Percentiles rank a stretch among this genome's conserved stretches.
Evolutionary conservation across 2,797 vertebrate genomes (phyloP).

Genomic region (Myotis vivesi): DNA sequence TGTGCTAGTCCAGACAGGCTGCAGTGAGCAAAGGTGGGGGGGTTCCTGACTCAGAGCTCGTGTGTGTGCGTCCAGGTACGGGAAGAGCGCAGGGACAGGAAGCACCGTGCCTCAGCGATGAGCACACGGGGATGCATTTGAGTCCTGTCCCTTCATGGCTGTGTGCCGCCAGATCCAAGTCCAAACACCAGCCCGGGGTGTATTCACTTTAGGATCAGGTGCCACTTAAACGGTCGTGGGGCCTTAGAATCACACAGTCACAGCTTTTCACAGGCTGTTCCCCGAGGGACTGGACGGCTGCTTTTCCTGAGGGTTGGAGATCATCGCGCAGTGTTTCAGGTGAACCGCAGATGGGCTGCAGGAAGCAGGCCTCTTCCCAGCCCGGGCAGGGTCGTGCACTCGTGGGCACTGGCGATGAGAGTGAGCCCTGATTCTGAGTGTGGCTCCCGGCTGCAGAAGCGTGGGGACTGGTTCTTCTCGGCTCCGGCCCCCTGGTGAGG

Average conservation of each 20-base stretch:
- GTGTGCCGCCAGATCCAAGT: neutral
- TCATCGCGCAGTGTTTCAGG: neutral
- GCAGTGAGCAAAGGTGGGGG: neutral
- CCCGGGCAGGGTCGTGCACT: rapidly evolving
- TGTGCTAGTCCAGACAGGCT: neutral
- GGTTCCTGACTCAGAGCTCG: neutral
- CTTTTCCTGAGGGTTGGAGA: neutral
- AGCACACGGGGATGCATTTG: rapidly evolving
- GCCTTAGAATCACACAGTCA: neutral
- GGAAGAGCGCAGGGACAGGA: neutral
- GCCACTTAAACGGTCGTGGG: neutral
- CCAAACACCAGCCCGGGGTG: rapidly evolving
- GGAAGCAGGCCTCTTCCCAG: neutral
- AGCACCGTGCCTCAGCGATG: rapidly evolving
- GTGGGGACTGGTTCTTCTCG: neutral
- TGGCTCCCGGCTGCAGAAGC: rapidly evolving
- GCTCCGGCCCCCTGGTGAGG: neutral
- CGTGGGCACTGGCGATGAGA: too few relatives aligned
- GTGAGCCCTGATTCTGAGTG: neutral
- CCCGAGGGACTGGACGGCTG: neutral
- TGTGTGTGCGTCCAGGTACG: rapidly evolving
- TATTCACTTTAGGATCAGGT: neutral
- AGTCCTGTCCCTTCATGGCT: neutral
- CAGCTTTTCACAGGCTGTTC: neutral
- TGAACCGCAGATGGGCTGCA: neutral